A percentile compares a stretch with the other conserved stretches of the same genome.
These are phyloP conservation scores for Drosophila arizonae DNA, from an alignment of 1,140 invertebrate species.

Conservation along the genomic window DNA sequence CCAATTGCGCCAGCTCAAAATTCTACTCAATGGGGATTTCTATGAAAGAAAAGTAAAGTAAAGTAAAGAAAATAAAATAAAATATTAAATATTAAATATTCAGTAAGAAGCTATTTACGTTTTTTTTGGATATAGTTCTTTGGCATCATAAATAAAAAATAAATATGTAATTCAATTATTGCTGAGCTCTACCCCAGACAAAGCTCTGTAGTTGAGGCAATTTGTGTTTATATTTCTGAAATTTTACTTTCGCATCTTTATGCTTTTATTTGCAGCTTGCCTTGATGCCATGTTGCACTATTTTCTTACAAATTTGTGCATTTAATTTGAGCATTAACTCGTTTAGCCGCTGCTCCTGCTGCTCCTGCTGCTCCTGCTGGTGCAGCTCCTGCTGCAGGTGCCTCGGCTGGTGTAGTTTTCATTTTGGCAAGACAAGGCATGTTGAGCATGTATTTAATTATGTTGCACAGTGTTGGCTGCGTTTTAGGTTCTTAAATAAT, in stretches of 20 bases:
- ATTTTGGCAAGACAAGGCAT: constrained; percentile 2
- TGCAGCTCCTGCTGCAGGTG: background rate
- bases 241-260: too few relatives aligned
- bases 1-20: too few relatives aligned
- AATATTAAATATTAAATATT: background rate
- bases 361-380: background rate
- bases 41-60: background rate
- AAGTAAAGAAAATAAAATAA: background rate
- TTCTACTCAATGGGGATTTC: background rate
- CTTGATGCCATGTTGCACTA: background rate
- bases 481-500: constrained; percentile 39
- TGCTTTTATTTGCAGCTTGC: too few relatives aligned
- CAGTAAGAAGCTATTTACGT: too few relatives aligned
- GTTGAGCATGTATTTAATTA: constrained; percentile 33
- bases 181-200: background rate
- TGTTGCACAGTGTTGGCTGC: constrained; percentile 39
- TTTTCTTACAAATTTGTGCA: background rate
- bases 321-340: constrained; percentile 12
- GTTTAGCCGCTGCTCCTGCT: background rate
- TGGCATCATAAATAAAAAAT: background rate
- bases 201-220: too few relatives aligned
- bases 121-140: background rate
- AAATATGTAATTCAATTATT: background rate
- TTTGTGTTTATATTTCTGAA: too few relatives aligned
- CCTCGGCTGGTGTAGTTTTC: background rate